Base-by-base conservation (phyloP, 2,113 vertebrate species). In the Periophthalmus modestus region DNA sequence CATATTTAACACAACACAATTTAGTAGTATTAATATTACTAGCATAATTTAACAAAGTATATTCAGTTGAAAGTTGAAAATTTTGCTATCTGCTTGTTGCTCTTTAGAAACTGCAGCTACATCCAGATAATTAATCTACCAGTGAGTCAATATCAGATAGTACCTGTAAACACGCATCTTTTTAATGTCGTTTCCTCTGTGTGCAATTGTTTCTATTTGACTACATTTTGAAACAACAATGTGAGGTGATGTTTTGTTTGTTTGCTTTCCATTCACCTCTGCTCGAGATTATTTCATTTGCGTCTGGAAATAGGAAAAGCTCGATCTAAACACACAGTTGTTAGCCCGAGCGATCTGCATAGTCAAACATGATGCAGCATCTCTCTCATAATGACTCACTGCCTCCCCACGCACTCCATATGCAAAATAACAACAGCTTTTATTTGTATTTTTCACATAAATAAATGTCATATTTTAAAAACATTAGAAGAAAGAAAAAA, bases 331-430 rank as follows among this genome's bases (percentile, higher is more conserved):
- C 66, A 72, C 71, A 66, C 19, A 71, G 59, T 77, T 83, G 87
- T 87, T 82, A 77, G 47, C 47, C 73, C 2, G 7, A 75, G 58
- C 67, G 82, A 84, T 87, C 68, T 58, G 73, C 68, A 61, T 24
- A 69, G 82, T 87, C 77, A 82, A 85, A 77, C 81, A 82, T 89
- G 91, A 92, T 89, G 80, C 87, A 87, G 88, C 89, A 76, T 69
- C 71, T 16, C 68, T 71, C 70, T 62, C 59, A 75, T 61, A 84
- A 88, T 92, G 89, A 91, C 83, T 92, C 90, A 89, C 28, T 1
- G 24, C 77, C 87, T 87, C 89, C 88, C 87, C 91, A 88, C 83
- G 0, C 86, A 83, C 77, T 55, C 68, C 58, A 82, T 73, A 74
- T 72, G 77, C 80, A 82, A 75, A 72, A 68, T 43, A 78, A 77